Conservation (phyloP, 2,888 invertebrate genomes). For the Diarsia mendica region DNA sequence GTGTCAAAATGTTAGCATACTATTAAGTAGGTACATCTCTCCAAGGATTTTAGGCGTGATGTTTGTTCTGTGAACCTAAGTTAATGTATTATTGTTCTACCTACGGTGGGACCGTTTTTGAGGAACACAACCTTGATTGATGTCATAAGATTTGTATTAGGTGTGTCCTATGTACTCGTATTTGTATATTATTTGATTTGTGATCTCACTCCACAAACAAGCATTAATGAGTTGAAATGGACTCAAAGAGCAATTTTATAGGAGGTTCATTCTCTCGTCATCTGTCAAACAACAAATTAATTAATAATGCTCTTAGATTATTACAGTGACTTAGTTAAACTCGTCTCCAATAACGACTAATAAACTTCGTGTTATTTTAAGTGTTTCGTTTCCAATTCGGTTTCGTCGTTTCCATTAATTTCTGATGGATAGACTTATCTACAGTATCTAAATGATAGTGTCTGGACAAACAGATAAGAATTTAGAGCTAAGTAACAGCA, state of each 20-base stretch:
- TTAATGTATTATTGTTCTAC: background rate
- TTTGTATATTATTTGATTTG: too few relatives aligned
- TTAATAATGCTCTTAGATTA: background rate
- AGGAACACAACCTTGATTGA: background rate
- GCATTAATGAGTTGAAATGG: slow-evolving; percentile 3
- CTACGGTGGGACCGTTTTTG: background rate
- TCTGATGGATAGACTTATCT: background rate
- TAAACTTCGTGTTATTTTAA: background rate
- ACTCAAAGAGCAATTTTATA: slow-evolving; percentile 4
- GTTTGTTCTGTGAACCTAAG: background rate
- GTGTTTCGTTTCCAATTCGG: background rate
- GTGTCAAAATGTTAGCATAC: background rate
- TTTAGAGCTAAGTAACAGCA: background rate
- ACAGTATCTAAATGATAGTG: background rate
- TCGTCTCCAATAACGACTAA: background rate
- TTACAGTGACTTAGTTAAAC: background rate
- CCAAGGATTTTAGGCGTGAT: background rate
- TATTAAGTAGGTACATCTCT: background rate
- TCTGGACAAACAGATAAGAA: background rate
- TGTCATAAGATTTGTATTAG: background rate
- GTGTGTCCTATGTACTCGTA: too few relatives aligned
- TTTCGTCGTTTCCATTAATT: background rate
- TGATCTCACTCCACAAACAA: background rate
- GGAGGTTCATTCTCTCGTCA: slow-evolving; percentile 2
- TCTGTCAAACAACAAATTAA: slow-evolving; percentile 6